Percentiles rank a stretch among this genome's conserved stretches.
Evolutionary conservation across 2,113 vertebrate genomes (phyloP).

Genomic region (Apodemus speciosus): DNA sequence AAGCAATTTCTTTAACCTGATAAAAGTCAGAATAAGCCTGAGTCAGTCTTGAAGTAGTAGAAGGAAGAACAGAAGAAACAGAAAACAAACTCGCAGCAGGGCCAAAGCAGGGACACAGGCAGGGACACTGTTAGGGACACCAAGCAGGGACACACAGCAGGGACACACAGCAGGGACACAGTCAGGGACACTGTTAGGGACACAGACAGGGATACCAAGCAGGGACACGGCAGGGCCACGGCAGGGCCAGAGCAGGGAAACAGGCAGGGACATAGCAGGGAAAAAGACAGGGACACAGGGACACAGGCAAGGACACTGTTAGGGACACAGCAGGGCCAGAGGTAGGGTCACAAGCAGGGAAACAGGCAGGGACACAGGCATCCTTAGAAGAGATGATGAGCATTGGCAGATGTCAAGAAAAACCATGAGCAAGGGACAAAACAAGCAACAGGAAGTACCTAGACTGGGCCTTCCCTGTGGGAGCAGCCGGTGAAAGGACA

Average conservation of each 20-base stretch:
- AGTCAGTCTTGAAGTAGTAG: background rate
- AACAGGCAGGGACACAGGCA: background rate
- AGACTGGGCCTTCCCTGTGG: background rate
- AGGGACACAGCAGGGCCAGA: no score
- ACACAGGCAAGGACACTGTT: background rate
- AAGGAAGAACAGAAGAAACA: slow-evolving; percentile 34
- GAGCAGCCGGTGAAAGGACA: background rate
- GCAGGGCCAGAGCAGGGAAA: no score
- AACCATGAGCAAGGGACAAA: background rate
- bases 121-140: background rate
- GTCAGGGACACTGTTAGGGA: background rate
- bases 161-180: no score
- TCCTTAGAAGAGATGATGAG: background rate
- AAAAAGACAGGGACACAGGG: background rate
- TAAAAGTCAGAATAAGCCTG: slow-evolving; percentile 20
- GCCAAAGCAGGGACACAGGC: background rate
- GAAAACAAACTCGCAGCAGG: background rate
- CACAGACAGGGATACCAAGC: no score
- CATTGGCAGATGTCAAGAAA: slow-evolving; percentile 13
- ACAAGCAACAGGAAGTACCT: background rate
- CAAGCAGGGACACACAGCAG: background rate
- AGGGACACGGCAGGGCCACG: no score
- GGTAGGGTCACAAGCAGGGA: no score
- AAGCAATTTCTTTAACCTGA: background rate
- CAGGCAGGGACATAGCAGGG: no score